phyloP scores from a whole-genome alignment of 2,113 vertebrate genomes.

The Baryphthengus martii region DNA sequence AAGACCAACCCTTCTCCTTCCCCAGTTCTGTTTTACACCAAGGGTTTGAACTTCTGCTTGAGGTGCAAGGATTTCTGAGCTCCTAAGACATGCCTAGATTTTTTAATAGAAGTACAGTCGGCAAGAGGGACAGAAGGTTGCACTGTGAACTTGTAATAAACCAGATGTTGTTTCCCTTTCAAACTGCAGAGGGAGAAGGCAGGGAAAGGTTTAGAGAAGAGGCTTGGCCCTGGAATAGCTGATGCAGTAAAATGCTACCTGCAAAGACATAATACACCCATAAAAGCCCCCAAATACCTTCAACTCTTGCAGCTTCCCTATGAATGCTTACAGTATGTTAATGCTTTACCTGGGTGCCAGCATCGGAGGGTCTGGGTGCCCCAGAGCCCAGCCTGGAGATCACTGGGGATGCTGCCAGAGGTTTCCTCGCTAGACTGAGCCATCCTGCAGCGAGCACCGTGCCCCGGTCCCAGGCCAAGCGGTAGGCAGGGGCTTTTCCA shows the following conservation, averaged over 20 bases:
- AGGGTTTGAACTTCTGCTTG: background rate
- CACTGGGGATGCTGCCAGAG: background rate
- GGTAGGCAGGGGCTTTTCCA: background rate
- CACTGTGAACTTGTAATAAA: background rate
- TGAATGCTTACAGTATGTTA: background rate
- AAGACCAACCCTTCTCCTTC: background rate
- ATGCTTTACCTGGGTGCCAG: rapidly evolving
- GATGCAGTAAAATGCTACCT: background rate
- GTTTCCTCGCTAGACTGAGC: background rate
- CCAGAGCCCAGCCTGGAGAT: background rate
- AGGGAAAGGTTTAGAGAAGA: background rate
- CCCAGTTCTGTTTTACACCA: background rate
- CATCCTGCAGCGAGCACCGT: background rate
- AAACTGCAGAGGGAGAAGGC: background rate
- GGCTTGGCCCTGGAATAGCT: background rate
- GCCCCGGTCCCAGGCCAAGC: rapidly evolving
- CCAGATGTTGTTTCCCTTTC: background rate
- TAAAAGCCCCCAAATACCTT: background rate
- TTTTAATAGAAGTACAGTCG: background rate
- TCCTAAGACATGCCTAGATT: background rate
- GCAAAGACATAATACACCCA: too few species aligned
- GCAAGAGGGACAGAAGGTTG: background rate
- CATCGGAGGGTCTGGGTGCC: rapidly evolving
- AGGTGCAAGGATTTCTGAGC: background rate
- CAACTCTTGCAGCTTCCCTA: too few species aligned